Evolutionary conservation across 1,140 invertebrate genomes (phyloP).

Genomic region (Halictus rubicundus): DNA sequence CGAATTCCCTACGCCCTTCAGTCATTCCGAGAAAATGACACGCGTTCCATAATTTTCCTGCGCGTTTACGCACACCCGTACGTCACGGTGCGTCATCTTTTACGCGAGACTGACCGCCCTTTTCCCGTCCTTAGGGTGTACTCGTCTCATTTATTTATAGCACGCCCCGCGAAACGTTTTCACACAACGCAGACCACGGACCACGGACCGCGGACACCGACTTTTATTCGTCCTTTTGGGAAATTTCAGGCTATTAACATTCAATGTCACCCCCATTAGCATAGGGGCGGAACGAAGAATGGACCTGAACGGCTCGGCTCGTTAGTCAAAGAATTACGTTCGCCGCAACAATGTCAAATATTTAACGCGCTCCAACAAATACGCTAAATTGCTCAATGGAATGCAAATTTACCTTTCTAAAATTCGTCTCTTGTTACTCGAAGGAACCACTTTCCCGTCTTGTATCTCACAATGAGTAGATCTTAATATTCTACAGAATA

Average conservation of each 20-base stretch:
- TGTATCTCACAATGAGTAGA: no score
- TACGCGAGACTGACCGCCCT: conserved; percentile 7
- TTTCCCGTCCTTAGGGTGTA: background rate
- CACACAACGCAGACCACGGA: background rate
- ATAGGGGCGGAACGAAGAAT: background rate
- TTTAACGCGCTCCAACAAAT: background rate
- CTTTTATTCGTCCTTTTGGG: background rate
- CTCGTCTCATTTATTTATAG: conserved; percentile 34
- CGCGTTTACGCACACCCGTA: conserved; percentile 6
- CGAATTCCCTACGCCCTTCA: conserved; percentile 10
- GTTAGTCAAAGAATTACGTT: background rate
- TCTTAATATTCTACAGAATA: no score
- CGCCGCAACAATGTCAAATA: background rate
- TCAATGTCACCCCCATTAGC: background rate
- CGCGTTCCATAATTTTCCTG: conserved; percentile 15
- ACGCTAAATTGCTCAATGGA: background rate
- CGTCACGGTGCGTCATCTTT: conserved; percentile 17
- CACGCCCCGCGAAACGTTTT: background rate
- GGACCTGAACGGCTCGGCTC: background rate
- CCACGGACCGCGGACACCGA: background rate
- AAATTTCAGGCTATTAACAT: background rate
- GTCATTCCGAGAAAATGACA: background rate
- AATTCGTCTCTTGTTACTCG: background rate
- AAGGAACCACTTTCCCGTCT: no score
- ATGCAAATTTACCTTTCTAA: background rate